These are phyloP conservation scores for Pipa parva DNA, from an alignment of 2,113 vertebrate genomes.

Conservation along the genomic window DNA sequence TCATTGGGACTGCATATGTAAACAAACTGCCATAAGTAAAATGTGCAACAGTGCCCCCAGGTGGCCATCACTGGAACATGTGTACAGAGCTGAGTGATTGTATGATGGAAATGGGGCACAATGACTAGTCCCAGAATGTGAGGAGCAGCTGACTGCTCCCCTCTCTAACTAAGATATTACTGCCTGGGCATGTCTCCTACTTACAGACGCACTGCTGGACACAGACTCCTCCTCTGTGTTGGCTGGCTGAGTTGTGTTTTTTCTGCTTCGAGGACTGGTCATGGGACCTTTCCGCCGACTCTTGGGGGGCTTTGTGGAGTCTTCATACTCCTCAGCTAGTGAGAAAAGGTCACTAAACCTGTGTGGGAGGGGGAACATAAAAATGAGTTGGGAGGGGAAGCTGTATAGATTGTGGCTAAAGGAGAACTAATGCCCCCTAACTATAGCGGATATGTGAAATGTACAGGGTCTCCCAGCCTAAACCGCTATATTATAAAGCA, in stretches of 20 bases:
- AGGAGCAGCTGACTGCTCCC: too few relatives aligned
- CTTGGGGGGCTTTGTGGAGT: slow-evolving; percentile 81
- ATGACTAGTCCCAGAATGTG: too few relatives aligned
- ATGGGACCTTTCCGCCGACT: slow-evolving; percentile 80
- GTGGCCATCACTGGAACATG: too few relatives aligned
- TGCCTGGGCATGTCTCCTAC: slow-evolving; percentile 14
- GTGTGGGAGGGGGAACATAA: not conserved
- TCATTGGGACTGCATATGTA: too few relatives aligned
- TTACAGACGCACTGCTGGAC: slow-evolving; percentile 84
- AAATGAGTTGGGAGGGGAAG: not conserved
- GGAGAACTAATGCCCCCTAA: not conserved
- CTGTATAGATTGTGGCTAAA: fast-evolving
- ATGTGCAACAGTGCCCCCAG: too few relatives aligned
- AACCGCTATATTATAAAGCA: too few relatives aligned
- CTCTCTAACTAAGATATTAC: too few relatives aligned
- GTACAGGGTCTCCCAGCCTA: too few relatives aligned
- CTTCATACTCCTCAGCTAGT: slow-evolving; percentile 87
- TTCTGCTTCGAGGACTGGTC: slow-evolving; percentile 80
- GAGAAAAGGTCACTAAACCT: slow-evolving; percentile 92
- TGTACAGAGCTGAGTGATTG: too few relatives aligned
- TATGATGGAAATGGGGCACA: too few relatives aligned
- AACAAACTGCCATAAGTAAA: too few relatives aligned
- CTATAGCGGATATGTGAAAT: not conserved
- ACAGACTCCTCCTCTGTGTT: slow-evolving; percentile 84
- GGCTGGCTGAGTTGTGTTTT: slow-evolving; percentile 73